Evolutionary conservation across 2,888 invertebrate species (phyloP).

Genomic region (Hirtodrosophila alboralis): DNA sequence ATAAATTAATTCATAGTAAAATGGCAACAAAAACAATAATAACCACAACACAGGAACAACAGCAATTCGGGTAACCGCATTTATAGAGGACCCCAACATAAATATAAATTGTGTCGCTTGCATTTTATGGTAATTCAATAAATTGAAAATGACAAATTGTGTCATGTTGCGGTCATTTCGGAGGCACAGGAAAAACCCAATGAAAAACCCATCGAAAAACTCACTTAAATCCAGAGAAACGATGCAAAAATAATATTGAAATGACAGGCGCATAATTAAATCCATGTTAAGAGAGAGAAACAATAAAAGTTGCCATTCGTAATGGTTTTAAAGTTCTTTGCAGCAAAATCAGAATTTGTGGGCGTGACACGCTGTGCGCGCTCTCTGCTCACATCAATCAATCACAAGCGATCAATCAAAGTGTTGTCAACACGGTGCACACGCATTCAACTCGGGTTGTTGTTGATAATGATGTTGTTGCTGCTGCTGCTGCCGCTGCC

Average conservation of each 20-base stretch:
- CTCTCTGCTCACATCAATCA: conserved; percentile 55
- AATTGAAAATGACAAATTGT: conserved; percentile 79
- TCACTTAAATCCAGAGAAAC: not conserved
- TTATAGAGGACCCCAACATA: conserved; percentile 47
- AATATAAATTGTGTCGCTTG: conserved; percentile 68
- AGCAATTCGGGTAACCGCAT: conserved; percentile 51
- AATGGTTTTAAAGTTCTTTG: conserved; percentile 59
- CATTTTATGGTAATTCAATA: conserved; percentile 76
- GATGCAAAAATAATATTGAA: conserved; percentile 12
- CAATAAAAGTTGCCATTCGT: conserved; percentile 62
- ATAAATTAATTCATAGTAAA: conserved; percentile 65
- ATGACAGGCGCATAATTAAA: conserved; percentile 61
- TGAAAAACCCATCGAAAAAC: conserved; percentile 1
- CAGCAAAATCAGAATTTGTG: conserved; percentile 1
- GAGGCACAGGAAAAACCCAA: conserved; percentile 9
- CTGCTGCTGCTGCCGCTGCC: conserved; percentile 32
- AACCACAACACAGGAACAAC: conserved; percentile 12
- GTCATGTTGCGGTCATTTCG: conserved; percentile 66
- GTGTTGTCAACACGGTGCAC: conserved; percentile 59
- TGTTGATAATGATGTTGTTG: conserved; percentile 35
- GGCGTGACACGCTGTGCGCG: conserved; percentile 8
- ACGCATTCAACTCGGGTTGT: conserved; percentile 26
- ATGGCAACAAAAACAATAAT: conserved; percentile 32
- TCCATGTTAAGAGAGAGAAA: conserved; percentile 57
- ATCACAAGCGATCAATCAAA: conserved; percentile 72